These are phyloP conservation scores for Xylocampa areola DNA, from an alignment of 2,888 invertebrate species.

Conservation along the genomic window DNA sequence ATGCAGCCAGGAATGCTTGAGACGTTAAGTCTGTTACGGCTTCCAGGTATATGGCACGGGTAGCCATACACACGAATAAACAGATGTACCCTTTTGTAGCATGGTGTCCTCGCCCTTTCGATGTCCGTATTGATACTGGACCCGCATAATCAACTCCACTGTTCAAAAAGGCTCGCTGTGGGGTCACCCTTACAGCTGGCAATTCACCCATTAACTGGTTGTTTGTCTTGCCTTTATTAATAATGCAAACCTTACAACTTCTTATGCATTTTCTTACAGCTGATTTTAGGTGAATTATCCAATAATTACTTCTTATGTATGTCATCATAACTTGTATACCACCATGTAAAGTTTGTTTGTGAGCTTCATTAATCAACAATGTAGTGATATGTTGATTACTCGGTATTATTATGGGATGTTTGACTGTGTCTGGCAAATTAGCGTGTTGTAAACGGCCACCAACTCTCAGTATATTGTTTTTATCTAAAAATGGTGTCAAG, in stretches of 20 bases:
- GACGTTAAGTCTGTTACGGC: constrained; percentile 11
- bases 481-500: constrained; percentile 10
- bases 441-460: constrained; percentile 23
- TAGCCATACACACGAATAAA: constrained; percentile 18
- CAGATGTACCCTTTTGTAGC: constrained; percentile 15
- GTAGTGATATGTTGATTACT: constrained; percentile 5
- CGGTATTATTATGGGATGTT: constrained; percentile 19
- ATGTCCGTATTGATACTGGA: constrained; percentile 9
- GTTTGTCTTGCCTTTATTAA: constrained; percentile 12
- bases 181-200: constrained; percentile 20
- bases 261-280: constrained; percentile 12
- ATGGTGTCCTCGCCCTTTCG: constrained; percentile 13
- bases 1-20: constrained; percentile 15
- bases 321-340: constrained; percentile 16
- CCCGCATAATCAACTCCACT: constrained; percentile 24
- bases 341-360: constrained; percentile 16
- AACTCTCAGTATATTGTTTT: constrained; percentile 3
- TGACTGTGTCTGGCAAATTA: constrained; percentile 1
- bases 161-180: constrained; percentile 19
- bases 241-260: constrained; percentile 16
- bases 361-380: constrained; percentile 11
- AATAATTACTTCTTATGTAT: constrained; percentile 15
- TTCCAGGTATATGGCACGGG: constrained; percentile 15
- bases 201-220: constrained; percentile 17
- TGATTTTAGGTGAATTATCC: constrained; percentile 18